Evolutionary conservation across 2,888 invertebrate genomes (phyloP), one percentile per base, ranked within the genome.

Genomic region (Plemyria rubiginata): DNA sequence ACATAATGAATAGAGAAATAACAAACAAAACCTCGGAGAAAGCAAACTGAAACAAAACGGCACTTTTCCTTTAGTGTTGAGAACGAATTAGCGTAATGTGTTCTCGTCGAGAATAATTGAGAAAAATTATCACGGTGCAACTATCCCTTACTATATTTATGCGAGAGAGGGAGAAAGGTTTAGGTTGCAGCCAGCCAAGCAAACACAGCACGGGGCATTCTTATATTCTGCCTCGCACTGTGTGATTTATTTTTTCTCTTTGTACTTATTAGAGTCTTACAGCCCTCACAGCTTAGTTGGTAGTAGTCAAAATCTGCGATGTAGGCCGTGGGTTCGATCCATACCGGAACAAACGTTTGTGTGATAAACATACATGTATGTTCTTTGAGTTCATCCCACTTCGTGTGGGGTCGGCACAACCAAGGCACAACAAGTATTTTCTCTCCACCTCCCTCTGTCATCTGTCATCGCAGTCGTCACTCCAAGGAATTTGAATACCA

Each of bases 1-100:
- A 72, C 69, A 48, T 55, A 62, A n/a, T 32, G 52, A 75, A 76
- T 77, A 79, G 80, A 75, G 68, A 71, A 78, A 78, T 75, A 73
- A 75, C 71, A 74, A 72, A 74, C 68, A 74, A 60, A 73, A 69
- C 71, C 76, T 69, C 60, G 54, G 70, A 72, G 70, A 62, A 73
- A 67, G 74, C 62, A 71, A 45, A 45, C 45, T 45, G 68, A 74
- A 70, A 71, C 75, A 74, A 67, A 69, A 72, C 73, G 66, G 67
- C 52, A 66, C 70, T 61, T 63, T 63, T 65, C 72, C 62, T 72
- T 59, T 51, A 51, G 78, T 75, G 81, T 76, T 79, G 79, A 84
- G 81, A 80, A 75, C 78, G 78, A 85, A 85, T 84, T 85, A 85
- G 80, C 81, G 75, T 80, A 83, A 86, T 80, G 76, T 78, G 78